These are phyloP conservation scores for Protodeltote pygarga DNA, from an alignment of 2,888 invertebrate species.

Conservation along the genomic window DNA sequence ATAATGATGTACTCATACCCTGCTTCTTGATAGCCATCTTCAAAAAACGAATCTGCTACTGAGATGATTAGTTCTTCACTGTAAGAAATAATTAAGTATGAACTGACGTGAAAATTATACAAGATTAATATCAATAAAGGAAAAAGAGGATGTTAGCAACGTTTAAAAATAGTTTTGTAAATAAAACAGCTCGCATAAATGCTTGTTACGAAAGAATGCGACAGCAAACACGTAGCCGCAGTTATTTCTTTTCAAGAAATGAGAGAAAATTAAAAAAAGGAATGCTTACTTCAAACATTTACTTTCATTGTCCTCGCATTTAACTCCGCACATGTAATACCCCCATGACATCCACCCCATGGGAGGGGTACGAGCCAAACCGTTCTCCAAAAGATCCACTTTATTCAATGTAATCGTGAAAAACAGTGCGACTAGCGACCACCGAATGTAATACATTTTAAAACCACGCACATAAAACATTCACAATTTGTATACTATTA, in stretches of 20 bases:
- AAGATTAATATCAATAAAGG: no score
- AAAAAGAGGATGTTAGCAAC: no score
- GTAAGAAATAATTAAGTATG: conserved; percentile 24
- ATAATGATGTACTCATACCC: conserved; percentile 92
- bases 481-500: not conserved
- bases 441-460: conserved; percentile 28
- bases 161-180: no score
- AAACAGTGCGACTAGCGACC: conserved; percentile 34
- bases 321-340: conserved; percentile 88
- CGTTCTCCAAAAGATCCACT: conserved; percentile 85
- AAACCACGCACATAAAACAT: not conserved
- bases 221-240: not conserved
- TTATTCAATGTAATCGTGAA: conserved; percentile 47
- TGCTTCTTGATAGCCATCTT: conserved; percentile 89
- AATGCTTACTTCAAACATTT: conserved; percentile 88
- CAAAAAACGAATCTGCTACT: conserved; percentile 88
- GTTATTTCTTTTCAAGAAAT: conserved; percentile 1
- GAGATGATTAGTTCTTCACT: conserved; percentile 89
- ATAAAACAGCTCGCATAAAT: no score
- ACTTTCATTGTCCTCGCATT: conserved; percentile 87
- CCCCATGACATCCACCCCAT: conserved; percentile 93
- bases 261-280: conserved; percentile 1
- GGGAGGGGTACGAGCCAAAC: conserved; percentile 89
- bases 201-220: not conserved
- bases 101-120: not conserved